Conservation (phyloP, 2,113 vertebrate genomes). For the Phalacrocorax brasilianus region DNA sequence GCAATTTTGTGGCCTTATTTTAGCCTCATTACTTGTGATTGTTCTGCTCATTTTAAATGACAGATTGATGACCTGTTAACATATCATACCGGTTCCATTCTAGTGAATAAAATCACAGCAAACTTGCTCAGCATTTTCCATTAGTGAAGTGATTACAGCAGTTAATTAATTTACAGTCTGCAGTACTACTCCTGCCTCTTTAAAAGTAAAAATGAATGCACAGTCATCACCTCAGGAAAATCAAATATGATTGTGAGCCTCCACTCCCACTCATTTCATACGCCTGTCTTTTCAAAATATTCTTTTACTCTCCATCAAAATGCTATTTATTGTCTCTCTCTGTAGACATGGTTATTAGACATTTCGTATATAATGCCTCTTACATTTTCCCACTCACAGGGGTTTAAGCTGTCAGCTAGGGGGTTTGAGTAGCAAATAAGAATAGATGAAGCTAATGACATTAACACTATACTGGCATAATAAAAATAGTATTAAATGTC, state of each 20-base stretch:
- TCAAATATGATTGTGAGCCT: conserved; percentile 8
- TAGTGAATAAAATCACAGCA: background rate
- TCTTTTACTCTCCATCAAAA: conserved; percentile 51
- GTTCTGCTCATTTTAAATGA: background rate
- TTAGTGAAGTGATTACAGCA: background rate
- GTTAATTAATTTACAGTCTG: background rate
- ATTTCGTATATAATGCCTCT: conserved; percentile 25
- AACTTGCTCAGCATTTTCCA: conserved; percentile 31
- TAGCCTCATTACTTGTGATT: background rate
- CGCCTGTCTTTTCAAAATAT: conserved; percentile 47
- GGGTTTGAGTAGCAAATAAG: conserved; percentile 4
- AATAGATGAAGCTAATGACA: conserved; percentile 35
- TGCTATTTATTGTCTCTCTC: conserved; percentile 54
- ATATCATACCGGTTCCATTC: background rate
- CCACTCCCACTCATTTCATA: conserved; percentile 46
- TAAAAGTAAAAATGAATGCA: conserved; percentile 35
- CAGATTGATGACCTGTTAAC: background rate
- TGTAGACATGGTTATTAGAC: conserved; percentile 45
- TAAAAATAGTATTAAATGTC: background rate
- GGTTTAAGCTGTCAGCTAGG: conserved; percentile 23
- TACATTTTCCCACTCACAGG: conserved; percentile 39
- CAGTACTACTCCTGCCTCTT: background rate
- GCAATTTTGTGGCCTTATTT: background rate
- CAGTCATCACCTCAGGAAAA: conserved; percentile 18
- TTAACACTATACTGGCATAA: background rate